Evolutionary conservation across 2,888 invertebrate species (phyloP), one percentile per base, ranked within the genome.

Genomic region (Macrostomum cliftonense): DNA sequence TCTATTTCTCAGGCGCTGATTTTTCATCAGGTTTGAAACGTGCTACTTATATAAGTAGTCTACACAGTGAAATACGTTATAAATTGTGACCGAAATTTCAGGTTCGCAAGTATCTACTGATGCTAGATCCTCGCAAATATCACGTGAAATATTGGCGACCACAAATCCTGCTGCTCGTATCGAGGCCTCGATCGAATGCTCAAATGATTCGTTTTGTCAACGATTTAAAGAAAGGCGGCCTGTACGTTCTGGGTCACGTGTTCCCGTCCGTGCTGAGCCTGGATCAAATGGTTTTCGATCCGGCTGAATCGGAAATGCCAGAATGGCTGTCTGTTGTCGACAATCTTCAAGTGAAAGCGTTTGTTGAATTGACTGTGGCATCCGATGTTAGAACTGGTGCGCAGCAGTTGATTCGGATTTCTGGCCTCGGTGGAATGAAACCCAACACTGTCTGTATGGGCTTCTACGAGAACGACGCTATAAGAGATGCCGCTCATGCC

Each of bases 91-190:
- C 4, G 9, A 4, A 28, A 28, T 28, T 28, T 7, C 67, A 81
- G 79, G 83, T 89, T 11, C 77, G 97, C 40, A 99, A 99, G 68
- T 97, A 97, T 72, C 75, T 97, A 12, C 74, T 99, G 0, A 78
- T 97, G 70, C 71, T 97, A 65, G 97, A 97, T 71, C 83, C 86
- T 0, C 78, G 97, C 0, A 91, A 97, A 57, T 86, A 91, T 65
- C 97, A 97, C 71, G 93, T 99, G 1, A 95, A 95, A 73, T 97
- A 89, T 72, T 97, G 97, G 97, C 75, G 95, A 2, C 95, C 95
- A 0, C 95, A 97, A 75, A 83, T 97, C 73, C 71, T 97, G 49
- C 73, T 97, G 1, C 75, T 97, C 70, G 82, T 97, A 0, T 79
- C 86, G 0, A 86, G 87, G 51, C 95, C 95, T 0, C 75, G 91